Percentiles rank a stretch among this genome's conserved stretches.
phyloP scores from a whole-genome alignment of 2,888 invertebrate species.

The Hirtodrosophila histrioides region DNA sequence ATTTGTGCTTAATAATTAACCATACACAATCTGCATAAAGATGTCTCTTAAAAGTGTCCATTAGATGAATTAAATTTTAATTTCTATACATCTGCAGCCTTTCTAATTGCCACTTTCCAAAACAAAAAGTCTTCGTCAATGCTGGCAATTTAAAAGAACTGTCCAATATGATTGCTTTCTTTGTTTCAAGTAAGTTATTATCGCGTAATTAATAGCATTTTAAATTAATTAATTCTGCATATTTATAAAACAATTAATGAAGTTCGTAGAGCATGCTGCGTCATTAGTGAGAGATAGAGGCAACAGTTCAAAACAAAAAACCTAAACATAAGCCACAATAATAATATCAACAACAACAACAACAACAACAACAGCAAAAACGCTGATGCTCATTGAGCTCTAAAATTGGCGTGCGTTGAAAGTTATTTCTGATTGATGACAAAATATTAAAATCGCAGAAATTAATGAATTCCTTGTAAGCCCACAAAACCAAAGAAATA shows the following conservation, averaged over 20 bases:
- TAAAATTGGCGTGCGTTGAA: slow-evolving; percentile 70
- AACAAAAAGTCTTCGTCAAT: slow-evolving; percentile 22
- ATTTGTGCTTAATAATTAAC: not conserved
- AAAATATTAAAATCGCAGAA: slow-evolving; percentile 63
- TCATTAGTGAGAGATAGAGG: slow-evolving; percentile 55
- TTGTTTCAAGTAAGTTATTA: slow-evolving; percentile 72
- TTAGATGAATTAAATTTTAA: slow-evolving; percentile 18
- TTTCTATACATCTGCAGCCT: slow-evolving; percentile 31
- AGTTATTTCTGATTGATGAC: slow-evolving; percentile 80
- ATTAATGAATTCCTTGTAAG: slow-evolving; percentile 79
- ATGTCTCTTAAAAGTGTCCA: not conserved
- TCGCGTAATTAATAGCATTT: slow-evolving; percentile 73
- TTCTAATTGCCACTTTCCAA: slow-evolving; percentile 43
- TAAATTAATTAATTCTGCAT: slow-evolving; percentile 79
- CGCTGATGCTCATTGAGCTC: slow-evolving; percentile 60
- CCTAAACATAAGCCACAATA: slow-evolving; percentile 19
- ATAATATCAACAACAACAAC: slow-evolving; percentile 9
- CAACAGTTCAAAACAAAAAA: slow-evolving; percentile 24
- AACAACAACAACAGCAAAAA: slow-evolving; percentile 17
- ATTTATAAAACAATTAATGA: slow-evolving; percentile 79
- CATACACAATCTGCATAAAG: slow-evolving; percentile 16
- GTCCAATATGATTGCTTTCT: slow-evolving; percentile 55
- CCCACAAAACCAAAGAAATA: slow-evolving; percentile 34
- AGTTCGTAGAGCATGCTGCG: slow-evolving; percentile 60
- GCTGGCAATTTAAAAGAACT: slow-evolving; percentile 14